Base-by-base conservation (phyloP, 2,113 vertebrate species). In the Vicugna pacos region DNA sequence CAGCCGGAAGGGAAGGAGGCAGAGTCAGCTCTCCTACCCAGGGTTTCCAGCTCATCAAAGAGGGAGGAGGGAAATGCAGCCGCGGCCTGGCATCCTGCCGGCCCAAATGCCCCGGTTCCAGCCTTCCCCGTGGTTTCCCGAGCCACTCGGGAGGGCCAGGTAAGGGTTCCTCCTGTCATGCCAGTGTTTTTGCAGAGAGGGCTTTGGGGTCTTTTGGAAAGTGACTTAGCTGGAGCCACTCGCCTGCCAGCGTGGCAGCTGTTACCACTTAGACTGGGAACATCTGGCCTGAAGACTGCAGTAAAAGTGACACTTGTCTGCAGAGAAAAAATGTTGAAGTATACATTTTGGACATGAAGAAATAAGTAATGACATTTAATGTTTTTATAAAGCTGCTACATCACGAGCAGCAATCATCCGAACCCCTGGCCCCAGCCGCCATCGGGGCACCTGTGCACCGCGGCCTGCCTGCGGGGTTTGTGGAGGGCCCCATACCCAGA, bases 311-410 rank as follows among this genome's bases (percentile, higher is more conserved):
- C 97, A 98, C 93, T 97, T 98, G 97, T 97, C 97, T 97, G 92
- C 96, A 84, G 79, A 97, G 94, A 62, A 77, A 95, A 96, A 95
- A 98, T 94, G 97, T 97, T 96, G 95, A 98, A 98, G 96, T 94
- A 67, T 98, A 96, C 96, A 94, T 98, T 97, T 95, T 95, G 96
- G 87, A 97, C 93, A 93, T 96, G 96, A 96, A 97, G 97, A 96
- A 98, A 98, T 98, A 97, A 98, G 97, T 97, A 97, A 98, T 97
- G 97, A 97, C 97, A 97, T 92, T 94, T 97, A 95, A 97, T 96
- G 96, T 97, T 97, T 98, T 97, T 96, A 94, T 95, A 98, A 97
- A 88, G 95, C 96, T 91, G 96, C 87, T 86, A 64, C 92, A 91
- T 79, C 76, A 13, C n/a, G 96, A 97, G 89, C 88, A 58, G 97